Evolutionary conservation across 2,113 vertebrate species (phyloP).

Genomic region (Malurus melanocephalus): DNA sequence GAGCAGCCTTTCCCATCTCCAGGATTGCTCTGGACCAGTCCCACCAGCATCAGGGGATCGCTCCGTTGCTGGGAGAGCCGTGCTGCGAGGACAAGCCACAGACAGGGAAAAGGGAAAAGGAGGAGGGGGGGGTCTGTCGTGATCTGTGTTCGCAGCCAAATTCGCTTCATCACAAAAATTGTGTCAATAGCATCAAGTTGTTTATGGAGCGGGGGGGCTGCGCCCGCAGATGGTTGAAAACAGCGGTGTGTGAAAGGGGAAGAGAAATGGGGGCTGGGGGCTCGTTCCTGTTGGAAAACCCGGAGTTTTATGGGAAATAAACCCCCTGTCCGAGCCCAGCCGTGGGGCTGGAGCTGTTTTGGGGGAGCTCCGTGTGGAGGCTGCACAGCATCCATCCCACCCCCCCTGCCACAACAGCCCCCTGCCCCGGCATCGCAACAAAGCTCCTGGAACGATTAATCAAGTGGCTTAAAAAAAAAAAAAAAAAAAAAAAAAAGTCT

Average conservation of each 20-base stretch:
- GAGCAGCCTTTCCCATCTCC: not conserved
- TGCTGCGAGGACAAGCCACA: not conserved
- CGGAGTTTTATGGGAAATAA: not conserved
- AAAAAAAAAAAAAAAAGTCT: not conserved
- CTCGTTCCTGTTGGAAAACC: rapidly evolving
- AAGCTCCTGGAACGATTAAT: slow-evolving; percentile 16
- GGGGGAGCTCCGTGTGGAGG: not conserved
- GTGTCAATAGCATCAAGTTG: slow-evolving; percentile 28
- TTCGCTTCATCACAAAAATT: not conserved
- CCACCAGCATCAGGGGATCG: not conserved
- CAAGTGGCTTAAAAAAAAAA: too few relatives aligned
- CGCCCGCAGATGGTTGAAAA: not conserved
- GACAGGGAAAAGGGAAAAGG: not conserved
- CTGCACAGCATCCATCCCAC: not conserved
- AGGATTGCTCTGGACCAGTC: not conserved
- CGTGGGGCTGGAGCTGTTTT: not conserved
- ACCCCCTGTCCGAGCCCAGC: not conserved
- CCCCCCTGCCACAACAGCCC: not conserved
- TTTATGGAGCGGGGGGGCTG: not conserved
- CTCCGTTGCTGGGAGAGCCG: not conserved
- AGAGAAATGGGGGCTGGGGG: not conserved
- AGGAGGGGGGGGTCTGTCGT: not conserved
- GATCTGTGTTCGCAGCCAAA: not conserved
- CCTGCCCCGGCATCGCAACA: not conserved
- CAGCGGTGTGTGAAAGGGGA: not conserved